Conservation (phyloP, 1,140 invertebrate genomes). For the Melipona quadrifasciata region DNA sequence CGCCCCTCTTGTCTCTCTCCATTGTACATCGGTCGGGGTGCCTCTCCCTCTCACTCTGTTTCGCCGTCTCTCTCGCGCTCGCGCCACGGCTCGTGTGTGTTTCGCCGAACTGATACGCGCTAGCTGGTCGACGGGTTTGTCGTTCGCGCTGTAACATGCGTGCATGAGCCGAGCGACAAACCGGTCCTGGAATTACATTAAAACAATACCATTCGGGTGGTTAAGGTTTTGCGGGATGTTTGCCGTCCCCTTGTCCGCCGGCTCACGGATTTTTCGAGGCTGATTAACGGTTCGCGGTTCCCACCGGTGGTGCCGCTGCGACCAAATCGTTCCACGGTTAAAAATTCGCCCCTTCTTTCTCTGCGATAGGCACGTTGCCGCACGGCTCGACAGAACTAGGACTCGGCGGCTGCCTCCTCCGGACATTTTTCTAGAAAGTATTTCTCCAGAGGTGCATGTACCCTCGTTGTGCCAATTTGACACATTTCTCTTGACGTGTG, state of each 20-base stretch:
- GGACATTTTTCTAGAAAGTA: too few relatives aligned
- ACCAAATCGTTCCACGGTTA: not conserved
- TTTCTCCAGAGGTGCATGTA: too few relatives aligned
- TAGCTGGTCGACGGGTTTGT: conserved; percentile 64
- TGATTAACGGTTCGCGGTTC: conserved; percentile 23
- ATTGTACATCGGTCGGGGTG: not conserved
- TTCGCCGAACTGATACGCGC: conserved; percentile 38
- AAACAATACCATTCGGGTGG: conserved; percentile 70
- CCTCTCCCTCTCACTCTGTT: not conserved
- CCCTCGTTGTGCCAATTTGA: too few relatives aligned
- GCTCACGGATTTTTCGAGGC: conserved; percentile 19
- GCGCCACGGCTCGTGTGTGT: not conserved
- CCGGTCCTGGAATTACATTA: conserved; percentile 74
- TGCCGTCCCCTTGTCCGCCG: conserved; percentile 28
- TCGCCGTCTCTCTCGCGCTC: not conserved
- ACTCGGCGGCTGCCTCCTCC: too few relatives aligned
- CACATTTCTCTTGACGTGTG: too few relatives aligned
- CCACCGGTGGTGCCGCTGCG: not conserved
- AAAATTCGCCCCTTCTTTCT: not conserved
- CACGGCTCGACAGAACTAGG: too few relatives aligned
- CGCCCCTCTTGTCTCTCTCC: not conserved
- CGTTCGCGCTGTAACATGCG: conserved; percentile 64
- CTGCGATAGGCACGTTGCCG: too few relatives aligned
- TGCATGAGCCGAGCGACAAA: conserved; percentile 69
- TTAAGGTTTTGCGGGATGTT: conserved; percentile 67